phyloP scores from a whole-genome alignment of 2,797 vertebrate genomes.

The Myotis pilosus region DNA sequence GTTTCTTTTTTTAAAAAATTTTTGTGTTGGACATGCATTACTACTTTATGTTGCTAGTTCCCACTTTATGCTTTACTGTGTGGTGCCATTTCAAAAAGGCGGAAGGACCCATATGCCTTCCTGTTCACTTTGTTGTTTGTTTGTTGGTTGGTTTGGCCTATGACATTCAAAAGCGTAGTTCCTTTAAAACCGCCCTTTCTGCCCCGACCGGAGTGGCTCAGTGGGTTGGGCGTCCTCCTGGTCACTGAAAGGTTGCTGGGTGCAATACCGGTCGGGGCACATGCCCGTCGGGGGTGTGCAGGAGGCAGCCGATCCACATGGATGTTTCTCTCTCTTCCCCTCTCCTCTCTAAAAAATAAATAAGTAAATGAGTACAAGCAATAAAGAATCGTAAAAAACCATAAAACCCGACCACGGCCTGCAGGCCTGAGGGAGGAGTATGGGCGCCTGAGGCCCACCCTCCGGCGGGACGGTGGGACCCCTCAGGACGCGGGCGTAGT shows the following conservation, averaged over 20 bases:
- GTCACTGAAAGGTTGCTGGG: background rate
- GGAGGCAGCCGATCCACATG: background rate
- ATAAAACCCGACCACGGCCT: background rate
- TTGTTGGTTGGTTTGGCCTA: background rate
- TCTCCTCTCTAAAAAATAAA: no score
- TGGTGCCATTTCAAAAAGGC: background rate
- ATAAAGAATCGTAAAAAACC: background rate
- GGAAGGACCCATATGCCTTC: background rate
- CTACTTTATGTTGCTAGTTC: background rate
- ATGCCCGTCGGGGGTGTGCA: no score
- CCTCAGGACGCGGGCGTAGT: background rate
- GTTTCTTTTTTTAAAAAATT: background rate
- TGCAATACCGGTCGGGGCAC: no score
- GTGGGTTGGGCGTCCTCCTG: no score
- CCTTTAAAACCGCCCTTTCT: background rate
- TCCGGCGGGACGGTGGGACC: background rate
- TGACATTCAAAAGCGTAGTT: background rate
- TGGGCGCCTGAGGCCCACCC: background rate
- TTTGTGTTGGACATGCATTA: constrained; percentile 19
- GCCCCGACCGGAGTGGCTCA: no score
- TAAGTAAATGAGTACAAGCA: background rate
- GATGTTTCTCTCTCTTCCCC: background rate
- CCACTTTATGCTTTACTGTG: background rate
- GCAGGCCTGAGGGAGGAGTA: background rate
- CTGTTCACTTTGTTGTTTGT: background rate